phyloP scores from a whole-genome alignment of 2,113 vertebrate genomes.

The Canis aureus region DNA sequence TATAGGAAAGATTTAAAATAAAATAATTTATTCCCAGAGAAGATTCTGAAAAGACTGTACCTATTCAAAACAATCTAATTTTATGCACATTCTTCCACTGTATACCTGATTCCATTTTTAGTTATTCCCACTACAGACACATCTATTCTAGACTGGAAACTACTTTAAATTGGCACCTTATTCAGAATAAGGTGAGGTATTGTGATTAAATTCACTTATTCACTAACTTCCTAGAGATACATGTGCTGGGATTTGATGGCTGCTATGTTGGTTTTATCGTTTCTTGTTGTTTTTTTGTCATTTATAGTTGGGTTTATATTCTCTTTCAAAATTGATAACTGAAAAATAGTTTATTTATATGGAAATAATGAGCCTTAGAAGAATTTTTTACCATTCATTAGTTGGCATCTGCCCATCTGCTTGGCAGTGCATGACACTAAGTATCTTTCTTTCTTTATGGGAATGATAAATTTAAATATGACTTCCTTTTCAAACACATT shows the following conservation, averaged over 20 bases:
- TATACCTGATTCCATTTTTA: conserved; percentile 57
- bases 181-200: not conserved
- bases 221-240: not conserved
- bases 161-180: conserved; percentile 52
- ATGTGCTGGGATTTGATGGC: not conserved
- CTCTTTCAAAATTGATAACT: conserved; percentile 56
- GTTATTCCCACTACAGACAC: not conserved
- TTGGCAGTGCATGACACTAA: conserved; percentile 59
- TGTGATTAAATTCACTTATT: conserved; percentile 38
- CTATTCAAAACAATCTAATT: conserved; percentile 65
- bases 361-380: conserved; percentile 65
- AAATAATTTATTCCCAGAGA: conserved; percentile 58
- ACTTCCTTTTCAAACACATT: conserved; percentile 55
- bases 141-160: conserved; percentile 35
- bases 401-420: conserved; percentile 72
- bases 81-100: not conserved
- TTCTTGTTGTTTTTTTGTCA: not conserved
- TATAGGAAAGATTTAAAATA: not conserved
- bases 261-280: not conserved
- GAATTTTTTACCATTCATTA: conserved; percentile 60
- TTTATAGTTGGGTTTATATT: conserved; percentile 22
- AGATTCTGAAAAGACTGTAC: not conserved
- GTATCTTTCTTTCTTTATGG: conserved; percentile 59
- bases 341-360: conserved; percentile 54
- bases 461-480: conserved; percentile 72